These are phyloP conservation scores for Metalampra italica DNA, from an alignment of 2,888 invertebrate genomes.

Conservation along the genomic window DNA sequence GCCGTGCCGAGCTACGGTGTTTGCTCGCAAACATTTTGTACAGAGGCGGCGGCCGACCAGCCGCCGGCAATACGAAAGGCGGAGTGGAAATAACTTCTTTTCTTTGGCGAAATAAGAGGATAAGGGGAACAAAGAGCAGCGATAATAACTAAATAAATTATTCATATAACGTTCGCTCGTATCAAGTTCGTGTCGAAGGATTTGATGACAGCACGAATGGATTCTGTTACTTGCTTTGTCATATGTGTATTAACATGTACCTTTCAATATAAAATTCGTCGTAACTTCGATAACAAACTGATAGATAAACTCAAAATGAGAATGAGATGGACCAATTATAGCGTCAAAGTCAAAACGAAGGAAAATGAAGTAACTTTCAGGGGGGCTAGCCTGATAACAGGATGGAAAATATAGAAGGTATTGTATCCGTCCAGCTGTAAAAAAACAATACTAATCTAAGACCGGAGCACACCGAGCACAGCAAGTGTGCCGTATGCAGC, in stretches of 20 bases:
- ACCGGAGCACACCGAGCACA: no score
- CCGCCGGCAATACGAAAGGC: constrained; percentile 8
- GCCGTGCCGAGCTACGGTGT: constrained; percentile 30
- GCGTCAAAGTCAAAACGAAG: no score
- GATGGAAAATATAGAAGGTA: no score
- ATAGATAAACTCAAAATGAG: no score
- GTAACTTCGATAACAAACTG: no score
- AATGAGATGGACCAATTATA: no score
- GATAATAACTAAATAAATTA: constrained; percentile 58
- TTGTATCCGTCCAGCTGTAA: no score
- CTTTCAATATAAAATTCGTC: no score
- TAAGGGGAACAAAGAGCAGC: constrained; percentile 36
- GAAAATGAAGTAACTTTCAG: no score
- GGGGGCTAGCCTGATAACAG: no score
- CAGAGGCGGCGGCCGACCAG: constrained; percentile 25
- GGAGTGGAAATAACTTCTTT: constrained; percentile 27
- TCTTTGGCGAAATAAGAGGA: constrained; percentile 34
- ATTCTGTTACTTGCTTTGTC: constrained; percentile 24
- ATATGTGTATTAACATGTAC: constrained; percentile 11
- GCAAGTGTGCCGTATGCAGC: no score
- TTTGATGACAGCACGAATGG: constrained; percentile 46
- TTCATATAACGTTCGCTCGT: constrained; percentile 48
- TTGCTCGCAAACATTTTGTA: constrained; percentile 35
- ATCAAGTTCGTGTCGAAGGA: constrained; percentile 43
- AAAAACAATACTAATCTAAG: no score